Base-by-base conservation (phyloP, 2,113 vertebrate species). In the Pogonocichla stellata region DNA sequence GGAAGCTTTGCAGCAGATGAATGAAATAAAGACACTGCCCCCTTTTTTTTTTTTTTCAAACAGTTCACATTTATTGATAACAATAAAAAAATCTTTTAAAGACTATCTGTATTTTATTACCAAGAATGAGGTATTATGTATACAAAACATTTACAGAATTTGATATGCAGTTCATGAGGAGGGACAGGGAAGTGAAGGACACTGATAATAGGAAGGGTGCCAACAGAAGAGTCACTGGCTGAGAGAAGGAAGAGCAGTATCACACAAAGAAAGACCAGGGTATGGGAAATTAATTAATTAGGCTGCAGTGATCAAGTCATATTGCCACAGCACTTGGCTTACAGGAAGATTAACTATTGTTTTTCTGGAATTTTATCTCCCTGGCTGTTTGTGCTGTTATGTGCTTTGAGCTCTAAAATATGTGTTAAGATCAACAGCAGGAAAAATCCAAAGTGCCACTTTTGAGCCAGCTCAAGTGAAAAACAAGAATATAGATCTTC, bases 51-150 rank as follows among this genome's bases (percentile, higher is more conserved):
- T 54, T 74, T 75, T 73, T 97, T 96, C 91, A 98, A 98, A 98
- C 96, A 95, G 95, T 97, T 98, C 98, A 98, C 97, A 97, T 98
- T 98, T 98, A 98, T 96, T 92, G 93, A 73, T 97, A 98, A 98
- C 94, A 29, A 97, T 98, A 98, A 98, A 98, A 98, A 98, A 98
- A 98, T 97, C 96, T 98, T 98, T 97, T 98, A 98, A 98, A 98
- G 98, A 98, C 98, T 96, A 97, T 97, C 96, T 95, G 97, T 93
- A 97, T 98, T 93, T 96, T 98, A 96, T 98, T 98, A 98, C 97
- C 98, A 98, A 98, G 96, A 98, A 96, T 97, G 98, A 98, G 98
- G 98, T 98, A 98, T 98, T 97, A 97, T 95, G 97, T 96, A 98
- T 98, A 98, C 94, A 98, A 98, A 98, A 98, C 98, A 98, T 98